phyloP scores from a whole-genome alignment of 2,888 invertebrate species.

The Dendrolimus pini region DNA sequence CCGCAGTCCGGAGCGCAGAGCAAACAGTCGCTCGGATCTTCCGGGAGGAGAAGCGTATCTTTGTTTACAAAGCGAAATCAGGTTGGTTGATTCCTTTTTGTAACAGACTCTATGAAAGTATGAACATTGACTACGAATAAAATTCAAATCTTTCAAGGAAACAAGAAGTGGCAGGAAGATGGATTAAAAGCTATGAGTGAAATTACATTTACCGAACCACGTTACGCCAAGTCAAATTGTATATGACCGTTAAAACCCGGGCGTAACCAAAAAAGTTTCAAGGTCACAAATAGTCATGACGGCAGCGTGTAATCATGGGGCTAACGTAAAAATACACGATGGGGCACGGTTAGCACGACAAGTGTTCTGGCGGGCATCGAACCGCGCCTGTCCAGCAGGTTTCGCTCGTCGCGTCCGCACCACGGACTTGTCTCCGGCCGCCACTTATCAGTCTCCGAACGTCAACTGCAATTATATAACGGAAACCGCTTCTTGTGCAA shows the following conservation, averaged over 20 bases:
- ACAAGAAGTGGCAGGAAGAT: too few species aligned
- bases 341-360: constrained; percentile 28
- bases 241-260: neutral
- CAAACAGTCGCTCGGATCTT: constrained; percentile 24
- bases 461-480: constrained; percentile 55
- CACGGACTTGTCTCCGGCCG: constrained; percentile 18
- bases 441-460: constrained; percentile 36
- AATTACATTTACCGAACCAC: neutral
- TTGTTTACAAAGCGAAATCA: constrained; percentile 9
- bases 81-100: constrained; percentile 1
- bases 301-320: constrained; percentile 21
- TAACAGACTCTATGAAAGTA: too few species aligned
- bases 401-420: constrained; percentile 26
- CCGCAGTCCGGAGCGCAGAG: constrained; percentile 17
- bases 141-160: too few species aligned
- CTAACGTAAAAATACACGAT: constrained; percentile 30
- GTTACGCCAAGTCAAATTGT: neutral
- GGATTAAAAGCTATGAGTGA: too few species aligned
- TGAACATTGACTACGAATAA: neutral
- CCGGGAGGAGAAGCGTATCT: constrained; percentile 1
- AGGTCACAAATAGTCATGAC: constrained; percentile 27
- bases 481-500: constrained; percentile 24
- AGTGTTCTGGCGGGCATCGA: constrained; percentile 54
- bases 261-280: constrained; percentile 17
- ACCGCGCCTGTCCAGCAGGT: constrained; percentile 56